These are phyloP conservation scores for Oreochromis spilurus DNA, from an alignment of 2,113 vertebrate genomes.

Conservation along the genomic window DNA sequence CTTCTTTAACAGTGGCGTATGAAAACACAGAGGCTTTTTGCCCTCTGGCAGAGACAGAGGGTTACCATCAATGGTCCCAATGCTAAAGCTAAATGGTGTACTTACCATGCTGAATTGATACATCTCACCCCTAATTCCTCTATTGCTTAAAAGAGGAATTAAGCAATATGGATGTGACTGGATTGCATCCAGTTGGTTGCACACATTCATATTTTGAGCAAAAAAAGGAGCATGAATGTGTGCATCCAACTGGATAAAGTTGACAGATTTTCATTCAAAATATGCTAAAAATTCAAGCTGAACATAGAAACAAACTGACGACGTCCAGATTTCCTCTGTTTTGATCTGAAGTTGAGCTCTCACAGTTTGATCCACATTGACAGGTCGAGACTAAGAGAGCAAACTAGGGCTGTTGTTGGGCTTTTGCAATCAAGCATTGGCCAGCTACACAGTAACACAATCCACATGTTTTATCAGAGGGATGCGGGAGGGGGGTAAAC, in stretches of 20 bases:
- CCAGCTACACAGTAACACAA: constrained; percentile 65
- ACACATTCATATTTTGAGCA: constrained; percentile 11
- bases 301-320: constrained; percentile 50
- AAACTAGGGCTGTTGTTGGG: constrained; percentile 55
- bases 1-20: constrained; percentile 74
- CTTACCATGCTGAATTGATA: constrained; percentile 70
- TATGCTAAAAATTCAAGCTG: constrained; percentile 39
- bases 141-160: constrained; percentile 42
- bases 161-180: not conserved
- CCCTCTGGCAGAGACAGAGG: constrained; percentile 40
- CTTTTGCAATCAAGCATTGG: constrained; percentile 71
- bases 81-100: constrained; percentile 59
- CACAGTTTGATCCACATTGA: constrained; percentile 71
- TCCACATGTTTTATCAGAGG: constrained; percentile 71
- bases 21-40: constrained; percentile 64
- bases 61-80: constrained; percentile 45
- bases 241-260: constrained; percentile 54
- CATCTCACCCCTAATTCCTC: constrained; percentile 63
- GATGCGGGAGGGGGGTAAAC: constrained; percentile 32
- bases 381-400: constrained; percentile 61
- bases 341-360: constrained; percentile 61
- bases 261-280: constrained; percentile 43
- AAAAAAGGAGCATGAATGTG: constrained; percentile 34
- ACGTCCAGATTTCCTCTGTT: constrained; percentile 64
- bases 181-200: not conserved